Evolutionary conservation across 2,888 invertebrate species (phyloP).

Genomic region (Drosophila maculinotata): DNA sequence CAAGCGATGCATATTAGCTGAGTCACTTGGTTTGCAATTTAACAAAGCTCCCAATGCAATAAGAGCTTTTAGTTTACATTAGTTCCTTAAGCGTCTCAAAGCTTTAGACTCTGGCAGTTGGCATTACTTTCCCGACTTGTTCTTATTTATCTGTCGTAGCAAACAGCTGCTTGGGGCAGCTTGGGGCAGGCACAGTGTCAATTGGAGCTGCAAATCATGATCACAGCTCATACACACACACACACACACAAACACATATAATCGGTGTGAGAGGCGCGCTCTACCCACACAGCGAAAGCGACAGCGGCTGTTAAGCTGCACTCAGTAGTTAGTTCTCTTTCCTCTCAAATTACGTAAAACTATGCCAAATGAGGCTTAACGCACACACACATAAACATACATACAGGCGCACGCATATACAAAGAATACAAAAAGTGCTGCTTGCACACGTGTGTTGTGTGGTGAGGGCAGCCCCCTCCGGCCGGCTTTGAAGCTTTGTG

Average conservation of each 20-base stretch:
- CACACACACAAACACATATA: constrained; percentile 13
- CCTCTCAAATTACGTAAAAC: constrained; percentile 66
- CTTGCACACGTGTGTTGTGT: constrained; percentile 47
- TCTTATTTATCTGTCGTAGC: constrained; percentile 27
- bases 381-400: constrained; percentile 23
- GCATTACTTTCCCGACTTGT: constrained; percentile 15
- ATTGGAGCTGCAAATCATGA: constrained; percentile 49
- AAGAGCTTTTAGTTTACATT: neutral
- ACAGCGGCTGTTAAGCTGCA: constrained; percentile 48
- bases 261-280: constrained; percentile 10
- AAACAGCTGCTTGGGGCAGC: constrained; percentile 66
- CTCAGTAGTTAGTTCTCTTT: constrained; percentile 40
- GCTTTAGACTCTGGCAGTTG: constrained; percentile 1
- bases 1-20: constrained; percentile 14
- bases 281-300: constrained; percentile 28
- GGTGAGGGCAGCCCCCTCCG: constrained; percentile 7
- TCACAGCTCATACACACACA: constrained; percentile 37
- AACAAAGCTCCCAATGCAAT: neutral
- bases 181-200: constrained; percentile 21
- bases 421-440: constrained; percentile 41
- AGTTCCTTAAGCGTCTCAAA: neutral
- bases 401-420: constrained; percentile 3
- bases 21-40: constrained; percentile 2
- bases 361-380: constrained; percentile 78
- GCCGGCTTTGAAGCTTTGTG: constrained; percentile 37